These are phyloP conservation scores for Eublepharis macularius DNA, from an alignment of 2,113 vertebrate genomes.

Conservation along the genomic window DNA sequence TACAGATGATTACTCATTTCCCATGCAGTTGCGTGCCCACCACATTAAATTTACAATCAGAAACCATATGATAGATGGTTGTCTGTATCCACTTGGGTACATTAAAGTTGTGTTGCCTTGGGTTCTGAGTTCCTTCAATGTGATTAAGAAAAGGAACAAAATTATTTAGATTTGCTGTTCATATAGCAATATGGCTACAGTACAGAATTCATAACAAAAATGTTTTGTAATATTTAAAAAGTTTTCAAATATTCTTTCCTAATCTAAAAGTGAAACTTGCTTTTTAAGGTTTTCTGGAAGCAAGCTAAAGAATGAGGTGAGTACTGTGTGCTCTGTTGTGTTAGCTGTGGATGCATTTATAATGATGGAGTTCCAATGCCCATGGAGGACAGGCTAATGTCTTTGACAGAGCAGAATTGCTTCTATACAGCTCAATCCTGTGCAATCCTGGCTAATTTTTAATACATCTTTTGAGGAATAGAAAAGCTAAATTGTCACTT, in stretches of 20 bases:
- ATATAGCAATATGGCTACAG: not conserved
- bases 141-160: not conserved
- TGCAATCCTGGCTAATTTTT: not conserved
- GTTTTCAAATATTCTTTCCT: constrained; percentile 14
- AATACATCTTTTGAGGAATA: not conserved
- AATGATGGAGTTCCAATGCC: not conserved
- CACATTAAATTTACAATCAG: not conserved
- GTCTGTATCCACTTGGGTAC: not conserved
- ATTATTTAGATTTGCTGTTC: not conserved
- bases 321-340: constrained; percentile 12
- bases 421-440: not conserved
- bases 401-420: constrained; percentile 10
- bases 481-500: not conserved
- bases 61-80: not conserved
- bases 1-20: too few relatives aligned
- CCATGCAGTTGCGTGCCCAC: too few relatives aligned
- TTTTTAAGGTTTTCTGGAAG: constrained; percentile 94
- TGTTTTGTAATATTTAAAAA: not conserved
- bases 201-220: not conserved
- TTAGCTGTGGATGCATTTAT: not conserved
- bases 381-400: not conserved
- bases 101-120: not conserved
- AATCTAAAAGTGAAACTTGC: constrained; percentile 53
- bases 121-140: not conserved
- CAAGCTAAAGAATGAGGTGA: constrained; percentile 97